Percentiles rank a stretch among this genome's conserved stretches.
Evolutionary conservation across 2,888 invertebrate genomes (phyloP).

Genomic region (Tipula vernalis): DNA sequence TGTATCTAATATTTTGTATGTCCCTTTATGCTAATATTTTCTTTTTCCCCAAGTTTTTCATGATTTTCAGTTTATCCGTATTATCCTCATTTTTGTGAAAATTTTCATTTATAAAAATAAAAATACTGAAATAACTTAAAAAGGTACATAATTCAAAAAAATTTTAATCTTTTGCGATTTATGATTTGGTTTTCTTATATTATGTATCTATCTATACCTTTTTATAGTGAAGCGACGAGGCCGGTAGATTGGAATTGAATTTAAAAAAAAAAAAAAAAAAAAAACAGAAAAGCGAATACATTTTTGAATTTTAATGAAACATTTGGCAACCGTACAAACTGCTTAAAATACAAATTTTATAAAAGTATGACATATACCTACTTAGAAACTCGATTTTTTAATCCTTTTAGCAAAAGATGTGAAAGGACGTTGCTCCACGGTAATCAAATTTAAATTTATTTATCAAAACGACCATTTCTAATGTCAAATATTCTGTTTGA

Average conservation of each 20-base stretch:
- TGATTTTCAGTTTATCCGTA: not conserved
- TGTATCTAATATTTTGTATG: not conserved
- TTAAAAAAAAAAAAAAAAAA: not conserved
- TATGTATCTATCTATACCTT: not conserved
- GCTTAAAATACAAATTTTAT: not conserved
- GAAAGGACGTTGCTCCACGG: not conserved
- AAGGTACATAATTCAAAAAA: not conserved
- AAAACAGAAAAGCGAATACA: not conserved
- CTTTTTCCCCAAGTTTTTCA: not conserved
- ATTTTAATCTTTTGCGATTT: not conserved
- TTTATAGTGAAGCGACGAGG: not conserved
- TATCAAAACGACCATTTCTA: too few relatives aligned
- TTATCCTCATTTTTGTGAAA: not conserved
- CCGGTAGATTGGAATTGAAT: not conserved
- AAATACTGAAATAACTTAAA: not conserved
- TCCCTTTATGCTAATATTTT: not conserved
- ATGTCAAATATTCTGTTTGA: too few relatives aligned
- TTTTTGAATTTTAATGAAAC: not conserved
- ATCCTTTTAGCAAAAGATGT: not conserved
- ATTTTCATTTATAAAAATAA: not conserved
- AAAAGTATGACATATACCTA: not conserved
- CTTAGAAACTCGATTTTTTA: not conserved
- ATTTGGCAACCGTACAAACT: not conserved
- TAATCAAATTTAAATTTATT: not conserved
- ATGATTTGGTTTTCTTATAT: not conserved